Conservation (phyloP, 2,797 vertebrate species). For the Xerus rutilus region DNA sequence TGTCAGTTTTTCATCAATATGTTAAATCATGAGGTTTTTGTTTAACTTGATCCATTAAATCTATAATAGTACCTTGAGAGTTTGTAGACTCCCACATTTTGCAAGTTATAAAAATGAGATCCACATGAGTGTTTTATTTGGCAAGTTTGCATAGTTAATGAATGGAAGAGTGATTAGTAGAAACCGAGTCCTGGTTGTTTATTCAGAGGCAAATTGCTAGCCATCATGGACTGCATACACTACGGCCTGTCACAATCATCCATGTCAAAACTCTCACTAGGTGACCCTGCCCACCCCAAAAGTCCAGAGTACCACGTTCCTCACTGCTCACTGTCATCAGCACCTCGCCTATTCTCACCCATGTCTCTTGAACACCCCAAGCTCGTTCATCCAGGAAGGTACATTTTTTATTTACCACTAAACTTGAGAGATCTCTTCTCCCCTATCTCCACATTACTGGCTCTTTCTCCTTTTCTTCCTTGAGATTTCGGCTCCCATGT, state of each 20-base stretch:
- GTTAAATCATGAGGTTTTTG: neutral
- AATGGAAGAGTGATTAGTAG: neutral
- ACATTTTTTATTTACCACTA: neutral
- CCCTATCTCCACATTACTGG: fast-evolving
- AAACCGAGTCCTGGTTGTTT: neutral
- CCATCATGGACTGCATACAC: neutral
- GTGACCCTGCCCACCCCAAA: neutral
- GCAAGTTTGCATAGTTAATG: neutral
- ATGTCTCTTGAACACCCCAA: neutral
- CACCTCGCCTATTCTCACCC: fast-evolving
- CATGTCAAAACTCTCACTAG: neutral
- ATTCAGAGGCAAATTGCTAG: neutral
- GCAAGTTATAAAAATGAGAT: neutral
- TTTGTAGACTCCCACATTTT: neutral
- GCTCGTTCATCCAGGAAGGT: fast-evolving
- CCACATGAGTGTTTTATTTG: neutral
- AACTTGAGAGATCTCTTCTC: neutral
- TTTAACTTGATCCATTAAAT: neutral
- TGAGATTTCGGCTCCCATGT: neutral
- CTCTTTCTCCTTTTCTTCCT: neutral
- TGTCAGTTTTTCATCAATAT: neutral
- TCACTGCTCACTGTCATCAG: too few species aligned
- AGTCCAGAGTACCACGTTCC: fast-evolving
- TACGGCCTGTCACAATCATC: fast-evolving
- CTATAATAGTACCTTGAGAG: neutral